Conservation (phyloP, 2,797 vertebrate species). For the Pipistrellus kuhlii region DNA sequence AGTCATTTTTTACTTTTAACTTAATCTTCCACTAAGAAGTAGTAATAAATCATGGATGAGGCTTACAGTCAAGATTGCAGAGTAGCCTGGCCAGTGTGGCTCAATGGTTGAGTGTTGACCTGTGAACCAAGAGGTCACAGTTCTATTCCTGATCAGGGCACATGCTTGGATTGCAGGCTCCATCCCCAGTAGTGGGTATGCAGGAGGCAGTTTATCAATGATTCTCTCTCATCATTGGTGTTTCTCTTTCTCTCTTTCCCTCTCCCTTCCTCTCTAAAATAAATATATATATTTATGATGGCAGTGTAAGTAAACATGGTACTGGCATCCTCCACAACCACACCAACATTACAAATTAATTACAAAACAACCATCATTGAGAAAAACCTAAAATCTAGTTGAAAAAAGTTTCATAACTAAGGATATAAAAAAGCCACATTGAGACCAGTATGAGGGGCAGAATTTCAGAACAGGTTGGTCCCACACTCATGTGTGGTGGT, state of each 20-base stretch:
- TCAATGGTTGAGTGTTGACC: too few species aligned
- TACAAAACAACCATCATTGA: background rate
- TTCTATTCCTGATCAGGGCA: too few species aligned
- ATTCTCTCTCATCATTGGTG: too few species aligned
- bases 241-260: too few species aligned
- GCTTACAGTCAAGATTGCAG: background rate
- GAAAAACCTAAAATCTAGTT: background rate
- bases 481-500: background rate
- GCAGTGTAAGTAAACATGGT: background rate
- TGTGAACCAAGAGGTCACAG: too few species aligned
- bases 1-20: background rate
- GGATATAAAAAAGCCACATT: background rate
- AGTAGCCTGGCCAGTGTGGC: background rate
- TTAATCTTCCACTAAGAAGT: constrained; percentile 32
- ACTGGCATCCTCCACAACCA: background rate
- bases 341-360: background rate
- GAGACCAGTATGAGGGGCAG: background rate
- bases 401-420: background rate
- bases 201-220: too few species aligned
- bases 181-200: too few species aligned
- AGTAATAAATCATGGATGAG: background rate
- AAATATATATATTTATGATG: too few species aligned
- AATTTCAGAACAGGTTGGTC: background rate
- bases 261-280: too few species aligned
- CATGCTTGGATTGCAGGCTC: too few species aligned